phyloP scores from a whole-genome alignment of 2,797 vertebrate genomes.

The Coreius guichenoti region DNA sequence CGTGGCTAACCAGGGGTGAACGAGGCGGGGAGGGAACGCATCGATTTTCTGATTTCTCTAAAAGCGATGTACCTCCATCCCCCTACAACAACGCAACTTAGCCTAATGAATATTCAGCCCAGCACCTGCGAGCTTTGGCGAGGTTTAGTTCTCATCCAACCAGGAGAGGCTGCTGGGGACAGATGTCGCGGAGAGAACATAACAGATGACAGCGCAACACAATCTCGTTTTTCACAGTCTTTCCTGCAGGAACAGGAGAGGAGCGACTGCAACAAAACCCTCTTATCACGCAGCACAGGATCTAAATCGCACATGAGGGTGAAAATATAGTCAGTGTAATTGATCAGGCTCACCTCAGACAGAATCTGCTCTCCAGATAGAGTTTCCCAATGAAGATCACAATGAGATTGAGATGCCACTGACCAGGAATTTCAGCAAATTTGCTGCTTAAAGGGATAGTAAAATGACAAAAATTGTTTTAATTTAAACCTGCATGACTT shows the following conservation, averaged over 20 bases:
- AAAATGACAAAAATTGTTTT: background rate
- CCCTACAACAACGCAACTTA: constrained; percentile 11
- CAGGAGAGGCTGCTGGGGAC: constrained; percentile 31
- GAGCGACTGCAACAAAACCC: constrained; percentile 18
- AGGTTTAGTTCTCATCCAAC: constrained; percentile 39
- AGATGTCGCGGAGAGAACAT: constrained; percentile 13
- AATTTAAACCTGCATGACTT: background rate
- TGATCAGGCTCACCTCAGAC: constrained; percentile 13
- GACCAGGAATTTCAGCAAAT: background rate
- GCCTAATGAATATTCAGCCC: constrained; percentile 58
- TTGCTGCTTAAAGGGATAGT: background rate
- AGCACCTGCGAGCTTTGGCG: constrained; percentile 47
- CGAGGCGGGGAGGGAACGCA: constrained; percentile 47
- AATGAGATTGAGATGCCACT: background rate
- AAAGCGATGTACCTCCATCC: constrained; percentile 45
- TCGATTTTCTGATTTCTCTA: constrained; percentile 62
- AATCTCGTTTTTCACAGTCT: constrained; percentile 21
- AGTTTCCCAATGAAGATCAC: constrained; percentile 23
- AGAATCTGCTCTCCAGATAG: constrained; percentile 5
- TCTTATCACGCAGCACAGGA: constrained; percentile 2
- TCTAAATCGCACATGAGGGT: constrained; percentile 5
- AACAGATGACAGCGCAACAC: constrained; percentile 21
- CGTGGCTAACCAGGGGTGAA: constrained; percentile 67
- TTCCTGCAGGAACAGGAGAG: constrained; percentile 14
- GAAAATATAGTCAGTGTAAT: constrained; percentile 23